These are phyloP conservation scores for Drosophila equinoxialis DNA, from an alignment of 1,140 invertebrate genomes.

Conservation along the genomic window DNA sequence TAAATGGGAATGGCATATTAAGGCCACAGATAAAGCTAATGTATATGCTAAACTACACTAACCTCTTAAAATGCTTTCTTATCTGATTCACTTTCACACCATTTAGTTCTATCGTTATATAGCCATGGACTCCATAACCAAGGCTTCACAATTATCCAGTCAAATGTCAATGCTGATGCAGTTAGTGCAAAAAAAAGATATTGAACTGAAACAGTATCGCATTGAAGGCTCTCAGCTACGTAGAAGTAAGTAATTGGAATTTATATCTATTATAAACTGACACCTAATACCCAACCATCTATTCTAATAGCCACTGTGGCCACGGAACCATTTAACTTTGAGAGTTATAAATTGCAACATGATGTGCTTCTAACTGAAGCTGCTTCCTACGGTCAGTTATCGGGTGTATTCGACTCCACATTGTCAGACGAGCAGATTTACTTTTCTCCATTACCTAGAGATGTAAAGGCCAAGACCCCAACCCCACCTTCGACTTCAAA, in stretches of 20 bases:
- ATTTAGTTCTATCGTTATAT: conserved; percentile 46
- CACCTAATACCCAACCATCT: background rate
- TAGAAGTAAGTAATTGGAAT: conserved; percentile 44
- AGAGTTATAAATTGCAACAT: conserved; percentile 38
- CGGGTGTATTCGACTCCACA: background rate
- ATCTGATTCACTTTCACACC: background rate
- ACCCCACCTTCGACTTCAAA: background rate
- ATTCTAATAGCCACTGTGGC: conserved; percentile 49
- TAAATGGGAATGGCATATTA: conserved; percentile 65
- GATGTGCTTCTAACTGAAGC: conserved; percentile 14
- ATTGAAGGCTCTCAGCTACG: conserved; percentile 53
- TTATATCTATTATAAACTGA: too few species aligned
- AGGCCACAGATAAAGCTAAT: background rate
- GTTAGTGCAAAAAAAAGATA: conserved; percentile 60
- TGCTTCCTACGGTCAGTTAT: conserved; percentile 2
- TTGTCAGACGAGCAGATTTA: background rate
- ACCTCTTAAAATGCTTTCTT: background rate
- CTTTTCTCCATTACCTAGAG: background rate
- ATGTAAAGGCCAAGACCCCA: background rate
- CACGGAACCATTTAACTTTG: conserved; percentile 52
- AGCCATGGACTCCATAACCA: background rate
- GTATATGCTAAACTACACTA: too few species aligned
- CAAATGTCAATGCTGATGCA: conserved; percentile 22
- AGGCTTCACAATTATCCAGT: conserved; percentile 1
- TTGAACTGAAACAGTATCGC: conserved; percentile 64